These are phyloP conservation scores for Synaphobranchus kaupii DNA, from an alignment of 2,797 vertebrate species.

Conservation along the genomic window DNA sequence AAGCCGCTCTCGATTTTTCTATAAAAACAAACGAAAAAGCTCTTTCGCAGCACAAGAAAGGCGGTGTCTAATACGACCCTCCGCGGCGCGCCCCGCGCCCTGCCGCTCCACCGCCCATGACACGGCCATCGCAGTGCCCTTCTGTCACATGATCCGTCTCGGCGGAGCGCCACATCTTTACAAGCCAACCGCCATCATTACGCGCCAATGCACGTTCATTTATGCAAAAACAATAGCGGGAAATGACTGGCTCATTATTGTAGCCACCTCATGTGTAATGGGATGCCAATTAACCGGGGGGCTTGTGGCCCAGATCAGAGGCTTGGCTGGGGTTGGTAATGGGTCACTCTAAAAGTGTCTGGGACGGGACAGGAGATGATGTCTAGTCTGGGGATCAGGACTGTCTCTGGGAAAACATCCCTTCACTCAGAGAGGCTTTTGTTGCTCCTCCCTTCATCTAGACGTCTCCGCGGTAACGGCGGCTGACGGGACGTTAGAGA, in stretches of 20 bases:
- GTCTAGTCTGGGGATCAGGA: constrained; percentile 12
- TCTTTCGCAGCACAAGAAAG: neutral
- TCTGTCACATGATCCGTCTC: neutral
- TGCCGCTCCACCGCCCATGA: neutral
- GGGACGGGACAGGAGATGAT: neutral
- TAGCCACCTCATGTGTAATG: constrained; percentile 20
- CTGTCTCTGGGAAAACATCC: neutral
- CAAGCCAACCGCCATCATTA: neutral
- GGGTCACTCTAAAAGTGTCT: constrained; percentile 19
- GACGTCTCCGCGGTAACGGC: neutral
- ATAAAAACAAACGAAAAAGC: neutral
- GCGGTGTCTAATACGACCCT: neutral
- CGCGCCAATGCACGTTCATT: constrained; percentile 24
- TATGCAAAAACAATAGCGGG: constrained; percentile 25
- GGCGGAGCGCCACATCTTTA: neutral
- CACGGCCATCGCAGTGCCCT: neutral
- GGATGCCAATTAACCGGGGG: constrained; percentile 34
- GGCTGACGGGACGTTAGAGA: neutral
- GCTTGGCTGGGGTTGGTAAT: constrained; percentile 12
- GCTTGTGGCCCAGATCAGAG: constrained; percentile 19
- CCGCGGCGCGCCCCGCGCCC: neutral
- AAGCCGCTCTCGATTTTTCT: neutral
- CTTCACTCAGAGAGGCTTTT: neutral
- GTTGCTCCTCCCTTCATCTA: neutral
- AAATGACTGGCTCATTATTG: constrained; percentile 38